Conservation (phyloP, 1,140 invertebrate species). For the Zaprionus capensis region DNA sequence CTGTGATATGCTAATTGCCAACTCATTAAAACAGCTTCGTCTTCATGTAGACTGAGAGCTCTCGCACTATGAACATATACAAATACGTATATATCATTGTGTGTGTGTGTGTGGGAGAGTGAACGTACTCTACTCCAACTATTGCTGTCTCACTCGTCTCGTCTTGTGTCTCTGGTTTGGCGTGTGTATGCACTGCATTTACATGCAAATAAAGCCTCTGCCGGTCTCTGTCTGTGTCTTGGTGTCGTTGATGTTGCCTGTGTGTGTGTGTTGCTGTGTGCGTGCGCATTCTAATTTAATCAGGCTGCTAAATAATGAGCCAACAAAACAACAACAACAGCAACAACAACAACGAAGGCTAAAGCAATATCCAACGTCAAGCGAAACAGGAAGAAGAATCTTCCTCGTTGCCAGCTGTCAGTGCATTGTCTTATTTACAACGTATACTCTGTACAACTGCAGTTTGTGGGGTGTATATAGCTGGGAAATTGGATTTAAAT, state of each 20-base stretch:
- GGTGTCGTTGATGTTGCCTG: slow-evolving; percentile 24
- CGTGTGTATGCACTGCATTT: slow-evolving; percentile 47
- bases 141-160: slow-evolving; percentile 6
- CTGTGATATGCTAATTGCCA: slow-evolving; percentile 76
- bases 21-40: slow-evolving; percentile 79
- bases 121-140: neutral
- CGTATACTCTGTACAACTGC: slow-evolving; percentile 19
- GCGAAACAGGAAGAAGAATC: slow-evolving; percentile 25
- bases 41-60: slow-evolving; percentile 47
- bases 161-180: neutral
- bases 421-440: slow-evolving; percentile 37
- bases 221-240: slow-evolving; percentile 29
- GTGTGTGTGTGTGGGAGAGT: neutral
- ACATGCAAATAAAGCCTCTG: slow-evolving; percentile 37
- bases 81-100: neutral
- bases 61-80: neutral
- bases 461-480: neutral
- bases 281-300: slow-evolving; percentile 70
- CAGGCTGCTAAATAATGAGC: slow-evolving; percentile 76
- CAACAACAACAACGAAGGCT: neutral
- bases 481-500: neutral
- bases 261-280: slow-evolving; percentile 34
- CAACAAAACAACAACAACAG: slow-evolving; percentile 42
- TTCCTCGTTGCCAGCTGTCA: slow-evolving; percentile 20
- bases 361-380: slow-evolving; percentile 24